These are phyloP conservation scores for Campopleginae sp. DNA, from an alignment of 2,888 invertebrate genomes.

Conservation along the genomic window DNA sequence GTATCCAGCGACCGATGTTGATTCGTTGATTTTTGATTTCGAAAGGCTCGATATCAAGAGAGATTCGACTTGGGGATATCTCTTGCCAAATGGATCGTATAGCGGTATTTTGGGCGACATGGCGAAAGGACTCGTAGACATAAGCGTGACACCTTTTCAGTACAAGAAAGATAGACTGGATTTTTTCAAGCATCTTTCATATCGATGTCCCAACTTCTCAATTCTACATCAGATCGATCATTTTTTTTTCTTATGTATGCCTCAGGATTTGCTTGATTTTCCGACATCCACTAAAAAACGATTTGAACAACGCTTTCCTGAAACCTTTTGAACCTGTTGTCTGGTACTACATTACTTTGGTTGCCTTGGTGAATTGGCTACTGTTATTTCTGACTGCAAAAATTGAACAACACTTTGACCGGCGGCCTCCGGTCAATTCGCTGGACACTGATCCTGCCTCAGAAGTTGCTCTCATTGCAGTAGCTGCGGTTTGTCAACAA, in stretches of 20 bases:
- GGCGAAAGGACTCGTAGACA: slow-evolving; percentile 85
- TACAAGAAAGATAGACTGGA: slow-evolving; percentile 87
- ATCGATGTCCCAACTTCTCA: background rate
- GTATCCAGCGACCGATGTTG: background rate
- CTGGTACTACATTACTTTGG: slow-evolving; percentile 85
- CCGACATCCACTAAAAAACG: slow-evolving; percentile 88
- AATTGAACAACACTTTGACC: slow-evolving; percentile 69
- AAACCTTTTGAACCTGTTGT: slow-evolving; percentile 87
- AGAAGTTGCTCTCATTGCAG: slow-evolving; percentile 81
- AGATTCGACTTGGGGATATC: slow-evolving; percentile 77
- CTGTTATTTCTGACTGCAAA: slow-evolving; percentile 72
- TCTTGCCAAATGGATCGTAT: slow-evolving; percentile 75
- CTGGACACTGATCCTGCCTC: slow-evolving; percentile 71
- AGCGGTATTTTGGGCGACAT: slow-evolving; percentile 78
- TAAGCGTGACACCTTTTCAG: slow-evolving; percentile 89
- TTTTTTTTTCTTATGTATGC: slow-evolving; percentile 16
- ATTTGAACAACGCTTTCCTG: slow-evolving; percentile 87
- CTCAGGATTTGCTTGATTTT: slow-evolving; percentile 88
- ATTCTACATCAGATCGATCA: background rate
- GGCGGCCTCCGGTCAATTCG: slow-evolving; percentile 54
- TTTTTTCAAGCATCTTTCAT: background rate
- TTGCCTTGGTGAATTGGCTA: slow-evolving; percentile 72
- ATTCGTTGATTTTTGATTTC: background rate
- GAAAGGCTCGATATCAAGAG: slow-evolving; percentile 74
- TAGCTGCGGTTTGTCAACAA: slow-evolving; percentile 85